These are phyloP conservation scores for Falcunculus frontatus DNA, from an alignment of 2,113 vertebrate species.

Conservation along the genomic window DNA sequence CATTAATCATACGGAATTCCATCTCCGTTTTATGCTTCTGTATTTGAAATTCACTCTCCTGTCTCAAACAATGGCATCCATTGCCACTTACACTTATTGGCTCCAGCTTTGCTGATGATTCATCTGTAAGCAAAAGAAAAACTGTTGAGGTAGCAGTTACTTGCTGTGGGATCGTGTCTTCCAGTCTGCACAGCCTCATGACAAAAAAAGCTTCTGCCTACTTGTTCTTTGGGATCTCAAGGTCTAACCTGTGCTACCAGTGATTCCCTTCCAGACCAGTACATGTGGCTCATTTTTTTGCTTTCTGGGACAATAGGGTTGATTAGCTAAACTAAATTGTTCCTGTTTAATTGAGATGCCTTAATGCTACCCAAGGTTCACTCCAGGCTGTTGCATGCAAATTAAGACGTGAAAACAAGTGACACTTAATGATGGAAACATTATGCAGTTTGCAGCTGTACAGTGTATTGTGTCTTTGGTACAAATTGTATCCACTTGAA, in stretches of 20 bases:
- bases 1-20: neutral
- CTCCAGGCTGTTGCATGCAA: conserved; percentile 55
- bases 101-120: conserved; percentile 2
- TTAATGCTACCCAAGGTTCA: conserved; percentile 25
- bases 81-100: neutral
- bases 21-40: neutral
- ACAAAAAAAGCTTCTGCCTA: neutral
- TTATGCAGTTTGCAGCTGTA: conserved; percentile 51
- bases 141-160: conserved; percentile 4
- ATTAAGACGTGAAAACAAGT: conserved; percentile 51
- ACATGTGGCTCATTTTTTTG: neutral
- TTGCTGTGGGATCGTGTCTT: neutral
- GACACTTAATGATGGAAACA: conserved; percentile 49
- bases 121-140: neutral
- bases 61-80: neutral
- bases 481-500: conserved; percentile 52
- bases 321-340: conserved; percentile 44
- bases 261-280: neutral
- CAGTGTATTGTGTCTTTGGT: neutral
- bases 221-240: neutral
- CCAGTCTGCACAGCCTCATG: neutral
- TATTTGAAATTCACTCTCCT: neutral
- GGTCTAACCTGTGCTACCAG: neutral
- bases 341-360: conserved; percentile 27
- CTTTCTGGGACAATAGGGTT: conserved; percentile 18